These are phyloP conservation scores for Scytalopus superciliaris DNA, from an alignment of 2,113 vertebrate genomes.

Conservation along the genomic window DNA sequence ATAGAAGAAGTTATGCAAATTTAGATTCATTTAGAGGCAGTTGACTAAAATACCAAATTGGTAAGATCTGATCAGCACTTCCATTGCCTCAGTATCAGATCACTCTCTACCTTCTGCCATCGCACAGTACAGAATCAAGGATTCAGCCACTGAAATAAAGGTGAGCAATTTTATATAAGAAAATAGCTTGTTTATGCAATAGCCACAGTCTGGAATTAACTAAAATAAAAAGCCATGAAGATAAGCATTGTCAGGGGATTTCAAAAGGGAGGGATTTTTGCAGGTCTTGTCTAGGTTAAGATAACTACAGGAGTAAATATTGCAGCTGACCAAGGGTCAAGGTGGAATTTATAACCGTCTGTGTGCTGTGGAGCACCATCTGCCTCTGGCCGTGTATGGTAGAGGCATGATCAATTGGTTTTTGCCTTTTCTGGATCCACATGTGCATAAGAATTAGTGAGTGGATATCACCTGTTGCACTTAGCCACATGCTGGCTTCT, in stretches of 20 bases:
- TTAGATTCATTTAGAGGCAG: background rate
- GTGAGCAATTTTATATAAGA: background rate
- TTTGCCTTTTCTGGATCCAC: background rate
- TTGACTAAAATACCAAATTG: constrained; percentile 5
- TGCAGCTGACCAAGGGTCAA: background rate
- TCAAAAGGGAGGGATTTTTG: background rate
- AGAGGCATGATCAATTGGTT: background rate
- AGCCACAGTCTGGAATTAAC: background rate
- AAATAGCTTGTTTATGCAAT: background rate
- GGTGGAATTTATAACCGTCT: background rate
- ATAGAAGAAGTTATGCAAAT: background rate
- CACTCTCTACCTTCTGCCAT: background rate
- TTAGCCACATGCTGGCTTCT: background rate
- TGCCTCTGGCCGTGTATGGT: background rate
- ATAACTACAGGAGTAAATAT: constrained; percentile 1
- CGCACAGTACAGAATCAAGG: background rate
- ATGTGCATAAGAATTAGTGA: background rate
- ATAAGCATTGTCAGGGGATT: background rate
- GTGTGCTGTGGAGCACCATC: background rate
- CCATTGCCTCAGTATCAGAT: background rate
- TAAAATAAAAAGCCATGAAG: background rate
- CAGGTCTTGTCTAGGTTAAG: background rate
- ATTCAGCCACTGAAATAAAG: constrained; percentile 20
- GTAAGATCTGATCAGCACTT: constrained; percentile 6
- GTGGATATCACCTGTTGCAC: background rate